Base-by-base conservation (phyloP, 2,888 invertebrate species). In the Yponomeuta evonymella region DNA sequence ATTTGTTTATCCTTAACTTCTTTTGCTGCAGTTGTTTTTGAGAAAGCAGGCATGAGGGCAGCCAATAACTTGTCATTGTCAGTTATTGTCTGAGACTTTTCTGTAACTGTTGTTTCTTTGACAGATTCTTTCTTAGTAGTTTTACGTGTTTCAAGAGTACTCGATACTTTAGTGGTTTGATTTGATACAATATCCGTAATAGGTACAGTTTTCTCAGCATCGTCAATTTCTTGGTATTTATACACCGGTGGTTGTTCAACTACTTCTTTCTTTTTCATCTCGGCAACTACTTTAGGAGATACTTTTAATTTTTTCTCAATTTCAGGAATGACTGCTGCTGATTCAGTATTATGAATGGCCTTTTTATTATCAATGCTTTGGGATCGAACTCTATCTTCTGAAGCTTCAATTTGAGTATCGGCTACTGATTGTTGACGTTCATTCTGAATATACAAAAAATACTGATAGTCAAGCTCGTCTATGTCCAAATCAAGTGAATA, bases 401-500 rank as follows among this genome's bases (percentile, higher is more conserved):
- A 70, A 23, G 65, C 48, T 5, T 75, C 72, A n/a, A 78, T 72
- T 58, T 29, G 15, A 30, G n/a, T 58, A 48, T 43, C 43, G 8
- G 43, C 43, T 58, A 58, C 15, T 12, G 51, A 58, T 62, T 68
- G 36, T 23, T 68, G n/a, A 2, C 73, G 75, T 74, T 80, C 74
- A 62, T 73, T 79, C 64, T 75, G 71, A 73, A 84, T 80, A 58
- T 81, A 74, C 74, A 85, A 78, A 72, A 80, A 81, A 75, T 88
- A 89, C 71, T 85, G 81, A 73, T 87, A 86, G 74, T 86, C 86
- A 73, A 89, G 75, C 69, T 85, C 78, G 73, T 85, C 76, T 10
- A 83, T 81, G 73, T 90, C 85, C 62, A 88, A 75, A 73, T 84
- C 82, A 11, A 83, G 69, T 1, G 89, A 86, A 75, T 89, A 90